Evolutionary conservation across 2,888 invertebrate genomes (phyloP).

Genomic region (Melanophora roralis): DNA sequence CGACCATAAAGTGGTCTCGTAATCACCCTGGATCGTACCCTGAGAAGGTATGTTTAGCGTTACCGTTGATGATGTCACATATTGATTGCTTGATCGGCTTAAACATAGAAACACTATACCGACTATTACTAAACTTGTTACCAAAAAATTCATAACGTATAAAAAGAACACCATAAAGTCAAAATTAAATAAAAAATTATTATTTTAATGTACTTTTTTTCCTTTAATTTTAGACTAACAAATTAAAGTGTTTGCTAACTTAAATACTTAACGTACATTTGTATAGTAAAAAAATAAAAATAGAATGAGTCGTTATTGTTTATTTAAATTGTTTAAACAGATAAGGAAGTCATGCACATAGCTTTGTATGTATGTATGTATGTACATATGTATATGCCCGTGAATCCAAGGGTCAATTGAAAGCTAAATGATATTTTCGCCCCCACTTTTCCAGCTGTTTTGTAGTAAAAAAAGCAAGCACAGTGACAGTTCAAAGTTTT

Average conservation of each 20-base stretch:
- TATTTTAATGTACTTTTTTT: not conserved
- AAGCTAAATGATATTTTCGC: no score
- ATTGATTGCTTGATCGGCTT: not conserved
- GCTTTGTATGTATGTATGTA: no score
- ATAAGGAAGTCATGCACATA: no score
- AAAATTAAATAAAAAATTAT: not conserved
- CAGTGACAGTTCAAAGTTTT: no score
- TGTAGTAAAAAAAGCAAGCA: no score
- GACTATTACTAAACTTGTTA: not conserved
- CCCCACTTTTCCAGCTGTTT: no score
- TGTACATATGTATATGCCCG: no score
- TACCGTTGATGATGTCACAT: not conserved
- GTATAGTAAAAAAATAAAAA: not conserved
- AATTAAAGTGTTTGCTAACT: not conserved
- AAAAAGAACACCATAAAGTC: not conserved
- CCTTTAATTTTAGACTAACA: not conserved
- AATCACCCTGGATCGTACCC: slow-evolving; percentile 70
- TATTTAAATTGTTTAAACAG: not conserved
- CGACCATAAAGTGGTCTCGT: slow-evolving; percentile 70
- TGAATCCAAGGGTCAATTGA: no score
- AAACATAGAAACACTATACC: slow-evolving; percentile 9
- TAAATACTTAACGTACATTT: not conserved
- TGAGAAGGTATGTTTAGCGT: slow-evolving; percentile 67
- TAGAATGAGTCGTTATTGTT: not conserved
- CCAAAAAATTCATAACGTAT: slow-evolving; percentile 22